Evolutionary conservation across 2,113 vertebrate species (phyloP).

Genomic region (Helogale parvula): DNA sequence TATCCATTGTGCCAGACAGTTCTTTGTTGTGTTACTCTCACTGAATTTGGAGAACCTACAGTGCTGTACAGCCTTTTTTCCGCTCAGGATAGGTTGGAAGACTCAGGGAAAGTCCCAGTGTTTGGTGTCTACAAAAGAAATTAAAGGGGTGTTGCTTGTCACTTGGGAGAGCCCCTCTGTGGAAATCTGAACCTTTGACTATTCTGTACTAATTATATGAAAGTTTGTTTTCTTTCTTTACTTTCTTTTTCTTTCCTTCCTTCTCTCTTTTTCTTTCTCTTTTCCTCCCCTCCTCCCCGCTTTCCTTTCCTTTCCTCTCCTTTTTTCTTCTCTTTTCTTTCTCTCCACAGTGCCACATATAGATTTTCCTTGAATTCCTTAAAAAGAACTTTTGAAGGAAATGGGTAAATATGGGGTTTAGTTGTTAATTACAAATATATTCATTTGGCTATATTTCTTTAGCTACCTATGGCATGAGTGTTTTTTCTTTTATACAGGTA

Average conservation of each 20-base stretch:
- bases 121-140: conserved; percentile 4
- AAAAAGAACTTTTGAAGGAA: conserved; percentile 40
- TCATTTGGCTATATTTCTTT: background rate
- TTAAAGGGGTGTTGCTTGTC: background rate
- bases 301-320: background rate
- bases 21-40: background rate
- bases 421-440: background rate
- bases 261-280: too few relatives aligned
- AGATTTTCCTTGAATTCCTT: conserved; percentile 8
- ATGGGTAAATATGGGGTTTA: conserved; percentile 26
- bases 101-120: background rate
- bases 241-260: background rate
- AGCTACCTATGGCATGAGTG: background rate
- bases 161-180: background rate
- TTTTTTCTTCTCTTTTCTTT: background rate
- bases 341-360: background rate
- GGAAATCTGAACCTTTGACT: conserved; percentile 16
- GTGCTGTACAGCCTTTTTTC: background rate
- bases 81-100: background rate
- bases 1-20: background rate
- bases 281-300: background rate
- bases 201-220: background rate
- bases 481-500: conserved; percentile 22
- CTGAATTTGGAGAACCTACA: conserved; percentile 28
- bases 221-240: background rate